Base-by-base conservation (phyloP, 2,797 vertebrate genomes). In the Enteromius trimaculatus region DNA sequence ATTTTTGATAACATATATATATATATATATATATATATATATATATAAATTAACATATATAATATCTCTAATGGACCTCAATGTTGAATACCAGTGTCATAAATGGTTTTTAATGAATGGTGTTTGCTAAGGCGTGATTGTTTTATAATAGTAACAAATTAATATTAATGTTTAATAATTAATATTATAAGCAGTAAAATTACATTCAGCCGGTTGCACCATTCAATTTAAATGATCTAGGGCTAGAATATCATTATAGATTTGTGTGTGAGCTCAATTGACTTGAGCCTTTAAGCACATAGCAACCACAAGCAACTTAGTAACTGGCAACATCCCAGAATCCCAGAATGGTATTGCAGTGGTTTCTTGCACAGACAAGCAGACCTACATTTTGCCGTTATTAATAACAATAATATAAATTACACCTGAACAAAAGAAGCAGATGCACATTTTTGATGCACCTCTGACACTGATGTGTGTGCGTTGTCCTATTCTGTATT, bases 291-390 rank as follows among this genome's bases (percentile, higher is more conserved):
- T 72, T 44, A 51, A 72, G 44, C 7, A 75, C 51, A 2, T 76
- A 58, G 34, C 51, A 75, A 75, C 72, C 6, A 55, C 21, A 0
- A 23, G 29, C 71, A 53, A 53, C 47, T 34, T 53, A 53, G 49
- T 31, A 74, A 37, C 71, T 74, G 29, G 16, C 53, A 26, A 17
- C 21, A 76, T 58, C 72, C 72, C 31, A 75, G 49, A 37, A 58
- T 17, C 23, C 9, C 29, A 31, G 29, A 31, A 31, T 31, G 8
- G 19, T 49, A 49, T 49, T 75, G 31, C 70, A 72, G 17, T 3
- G 17, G 21, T 29, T 34, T 53, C 3, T 55, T 55, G 29, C 29
- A 37, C 6, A 37, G 51, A 75, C 51, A 75, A 55, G 6, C 31
- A 55, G 19, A 37, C 31, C 51, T 39, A 16, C 21, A 37, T 75